A percentile compares a stretch with the other conserved stretches of the same genome.
phyloP scores from a whole-genome alignment of 2,888 invertebrate species.

The Sesia bembeciformis region DNA sequence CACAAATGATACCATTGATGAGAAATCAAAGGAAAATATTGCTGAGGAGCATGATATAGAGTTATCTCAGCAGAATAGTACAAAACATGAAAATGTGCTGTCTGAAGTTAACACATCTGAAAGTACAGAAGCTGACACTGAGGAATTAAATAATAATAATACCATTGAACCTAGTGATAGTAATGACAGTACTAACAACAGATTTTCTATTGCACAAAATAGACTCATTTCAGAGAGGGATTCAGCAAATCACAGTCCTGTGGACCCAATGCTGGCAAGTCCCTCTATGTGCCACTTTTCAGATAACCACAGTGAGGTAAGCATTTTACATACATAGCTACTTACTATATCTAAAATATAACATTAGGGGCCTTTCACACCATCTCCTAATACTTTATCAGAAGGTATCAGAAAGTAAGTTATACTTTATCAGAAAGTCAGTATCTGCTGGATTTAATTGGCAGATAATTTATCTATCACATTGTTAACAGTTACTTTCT shows the following conservation, averaged over 20 bases:
- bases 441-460: too few relatives aligned
- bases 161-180: conserved; percentile 45
- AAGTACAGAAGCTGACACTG: conserved; percentile 31
- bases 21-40: conserved; percentile 23
- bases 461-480: too few relatives aligned
- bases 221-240: conserved; percentile 73
- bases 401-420: too few relatives aligned
- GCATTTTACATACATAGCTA: too few relatives aligned
- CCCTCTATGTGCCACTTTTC: conserved; percentile 80
- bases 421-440: too few relatives aligned
- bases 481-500: too few relatives aligned
- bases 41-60: conserved; percentile 24
- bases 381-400: too few relatives aligned
- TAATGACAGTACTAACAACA: conserved; percentile 26
- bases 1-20: conserved; percentile 24
- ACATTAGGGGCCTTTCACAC: too few relatives aligned
- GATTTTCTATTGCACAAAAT: conserved; percentile 47
- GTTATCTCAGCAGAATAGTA: conserved; percentile 24
- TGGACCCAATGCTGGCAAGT: conserved; percentile 80
- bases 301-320: conserved; percentile 80
- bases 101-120: conserved; percentile 29
- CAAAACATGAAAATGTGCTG: conserved; percentile 27
- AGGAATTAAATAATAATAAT: conserved; percentile 39
- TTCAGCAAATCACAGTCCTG: conserved; percentile 86
- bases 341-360: too few relatives aligned